Conservation (phyloP, 2,113 vertebrate genomes). For the Urocynchramus pylzowi region DNA sequence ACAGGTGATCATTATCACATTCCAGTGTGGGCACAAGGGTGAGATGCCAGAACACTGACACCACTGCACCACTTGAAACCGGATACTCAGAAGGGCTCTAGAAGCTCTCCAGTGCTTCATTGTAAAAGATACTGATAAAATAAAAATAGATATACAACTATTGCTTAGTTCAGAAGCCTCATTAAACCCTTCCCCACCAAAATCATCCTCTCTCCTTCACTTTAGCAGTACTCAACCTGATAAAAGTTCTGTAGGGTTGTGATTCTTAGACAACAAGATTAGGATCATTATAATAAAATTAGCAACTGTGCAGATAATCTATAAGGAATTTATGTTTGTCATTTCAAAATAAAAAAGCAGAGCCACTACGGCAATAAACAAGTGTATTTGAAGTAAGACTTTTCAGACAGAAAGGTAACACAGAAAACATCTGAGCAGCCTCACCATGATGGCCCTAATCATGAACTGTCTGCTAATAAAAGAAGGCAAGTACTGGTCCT, state of each 20-base stretch:
- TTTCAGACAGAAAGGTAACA: neutral
- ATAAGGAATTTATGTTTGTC: neutral
- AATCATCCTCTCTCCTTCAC: neutral
- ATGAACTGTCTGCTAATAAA: neutral
- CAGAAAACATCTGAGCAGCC: neutral
- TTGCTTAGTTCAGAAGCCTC: neutral
- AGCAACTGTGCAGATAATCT: neutral
- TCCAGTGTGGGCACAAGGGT: fast-evolving
- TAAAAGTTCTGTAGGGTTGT: neutral
- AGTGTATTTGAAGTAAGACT: neutral
- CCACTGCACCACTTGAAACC: neutral
- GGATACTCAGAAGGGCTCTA: neutral
- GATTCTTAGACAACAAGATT: neutral
- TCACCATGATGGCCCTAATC: neutral
- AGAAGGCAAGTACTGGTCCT: neutral
- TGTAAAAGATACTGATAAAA: neutral
- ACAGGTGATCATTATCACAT: neutral
- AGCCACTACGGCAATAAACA: neutral
- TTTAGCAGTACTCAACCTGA: neutral
- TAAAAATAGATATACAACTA: neutral
- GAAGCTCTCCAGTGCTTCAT: neutral
- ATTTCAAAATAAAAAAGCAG: neutral
- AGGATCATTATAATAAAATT: neutral
- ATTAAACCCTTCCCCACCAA: neutral
- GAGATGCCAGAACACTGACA: neutral